A percentile compares a stretch with the other conserved stretches of the same genome.
These are phyloP conservation scores for Sipunculus nudus DNA, from an alignment of 2,888 invertebrate species.

Conservation along the genomic window DNA sequence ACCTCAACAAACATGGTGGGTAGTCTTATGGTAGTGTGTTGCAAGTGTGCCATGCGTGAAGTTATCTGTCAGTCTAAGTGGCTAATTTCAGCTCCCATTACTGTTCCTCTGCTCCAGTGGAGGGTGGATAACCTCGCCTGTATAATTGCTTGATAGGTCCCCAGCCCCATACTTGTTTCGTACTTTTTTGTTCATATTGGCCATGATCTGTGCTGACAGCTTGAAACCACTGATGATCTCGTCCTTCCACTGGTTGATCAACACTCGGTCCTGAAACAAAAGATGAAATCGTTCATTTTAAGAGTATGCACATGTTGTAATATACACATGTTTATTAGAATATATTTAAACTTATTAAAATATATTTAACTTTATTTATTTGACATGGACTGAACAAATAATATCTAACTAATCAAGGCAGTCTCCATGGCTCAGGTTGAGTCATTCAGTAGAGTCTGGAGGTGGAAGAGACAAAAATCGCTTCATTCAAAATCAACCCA, in stretches of 20 bases:
- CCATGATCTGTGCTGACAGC: conserved; percentile 91
- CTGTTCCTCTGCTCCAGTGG: conserved; percentile 62
- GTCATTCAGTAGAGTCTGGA: no score
- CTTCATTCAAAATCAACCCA: no score
- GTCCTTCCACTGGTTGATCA: conserved; percentile 97
- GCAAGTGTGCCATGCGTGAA: no score
- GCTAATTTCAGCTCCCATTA: conserved; percentile 36
- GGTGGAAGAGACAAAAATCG: no score
- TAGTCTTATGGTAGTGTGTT: no score
- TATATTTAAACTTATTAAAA: conserved; percentile 10
- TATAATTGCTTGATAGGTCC: conserved; percentile 49
- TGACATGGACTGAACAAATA: neutral
- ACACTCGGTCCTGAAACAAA: conserved; percentile 83
- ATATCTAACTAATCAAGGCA: no score
- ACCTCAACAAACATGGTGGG: no score
- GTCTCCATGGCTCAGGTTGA: no score
- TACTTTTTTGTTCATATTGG: conserved; percentile 97
- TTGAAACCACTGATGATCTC: conserved; percentile 96
- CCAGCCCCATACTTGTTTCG: conserved; percentile 97
- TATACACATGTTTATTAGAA: neutral
- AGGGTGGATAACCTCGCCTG: conserved; percentile 45
- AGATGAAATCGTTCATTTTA: no score
- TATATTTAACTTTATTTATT: conserved; percentile 4
- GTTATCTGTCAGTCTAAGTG: no score
- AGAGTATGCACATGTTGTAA: neutral